Evolutionary conservation across 2,888 invertebrate genomes (phyloP).

Genomic region (Eupelmus urozonus): DNA sequence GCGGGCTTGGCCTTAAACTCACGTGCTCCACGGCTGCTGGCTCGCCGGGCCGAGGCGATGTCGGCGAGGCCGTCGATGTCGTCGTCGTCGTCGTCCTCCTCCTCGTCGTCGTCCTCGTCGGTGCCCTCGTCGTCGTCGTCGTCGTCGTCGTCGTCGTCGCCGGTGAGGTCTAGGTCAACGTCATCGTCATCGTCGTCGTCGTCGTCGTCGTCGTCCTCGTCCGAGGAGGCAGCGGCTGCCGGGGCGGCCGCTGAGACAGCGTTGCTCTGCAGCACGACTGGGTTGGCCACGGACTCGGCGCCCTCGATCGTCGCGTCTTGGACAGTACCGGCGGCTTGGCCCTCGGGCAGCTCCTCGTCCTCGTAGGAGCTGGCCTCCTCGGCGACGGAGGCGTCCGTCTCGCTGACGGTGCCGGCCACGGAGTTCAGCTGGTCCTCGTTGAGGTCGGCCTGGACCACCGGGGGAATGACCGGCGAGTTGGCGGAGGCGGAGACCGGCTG

Average conservation of each 20-base stretch:
- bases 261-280: conserved; percentile 65
- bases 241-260: conserved; percentile 68
- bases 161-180: conserved; percentile 84
- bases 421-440: conserved; percentile 74
- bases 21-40: conserved; percentile 81
- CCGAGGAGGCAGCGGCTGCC: conserved; percentile 73
- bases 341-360: conserved; percentile 75
- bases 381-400: conserved; percentile 72
- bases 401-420: conserved; percentile 67
- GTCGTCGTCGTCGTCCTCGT: conserved; percentile 73
- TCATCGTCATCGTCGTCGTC: conserved; percentile 80
- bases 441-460: conserved; percentile 70
- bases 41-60: conserved; percentile 82
- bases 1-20: conserved; percentile 86
- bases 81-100: conserved; percentile 84
- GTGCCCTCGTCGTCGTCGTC: conserved; percentile 84
- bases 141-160: conserved; percentile 83
- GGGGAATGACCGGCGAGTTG: conserved; percentile 66
- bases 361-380: conserved; percentile 71
- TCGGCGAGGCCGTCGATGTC: conserved; percentile 83
- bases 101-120: conserved; percentile 83
- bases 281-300: conserved; percentile 68
- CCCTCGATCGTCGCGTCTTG: conserved; percentile 77
- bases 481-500: conserved; percentile 70
- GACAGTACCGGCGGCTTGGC: conserved; percentile 73